phyloP scores from a whole-genome alignment of 2,113 vertebrate species.

The Callocephalon fimbriatum region DNA sequence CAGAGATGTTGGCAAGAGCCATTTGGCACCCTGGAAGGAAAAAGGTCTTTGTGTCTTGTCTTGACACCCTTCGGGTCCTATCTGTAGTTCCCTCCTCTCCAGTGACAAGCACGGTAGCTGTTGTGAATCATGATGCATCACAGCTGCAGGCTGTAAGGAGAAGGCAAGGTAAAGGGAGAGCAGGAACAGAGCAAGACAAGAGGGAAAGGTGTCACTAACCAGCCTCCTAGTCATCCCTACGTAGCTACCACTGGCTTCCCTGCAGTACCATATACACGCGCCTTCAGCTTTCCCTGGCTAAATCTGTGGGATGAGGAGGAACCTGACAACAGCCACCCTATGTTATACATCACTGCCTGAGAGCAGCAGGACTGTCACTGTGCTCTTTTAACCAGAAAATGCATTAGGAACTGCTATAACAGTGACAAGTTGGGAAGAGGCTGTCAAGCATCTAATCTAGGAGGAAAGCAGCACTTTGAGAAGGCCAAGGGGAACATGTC shows the following conservation, averaged over 20 bases:
- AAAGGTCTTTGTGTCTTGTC: background rate
- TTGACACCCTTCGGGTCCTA: background rate
- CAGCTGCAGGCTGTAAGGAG: background rate
- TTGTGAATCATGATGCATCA: conserved; percentile 35
- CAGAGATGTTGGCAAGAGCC: background rate
- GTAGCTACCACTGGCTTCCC: background rate
- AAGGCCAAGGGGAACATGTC: background rate
- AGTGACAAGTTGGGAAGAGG: background rate
- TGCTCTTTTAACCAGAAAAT: background rate
- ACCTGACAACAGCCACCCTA: background rate
- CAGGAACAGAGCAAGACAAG: background rate
- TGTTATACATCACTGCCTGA: background rate
- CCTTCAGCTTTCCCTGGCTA: background rate
- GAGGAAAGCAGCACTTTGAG: background rate
- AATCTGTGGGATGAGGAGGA: background rate
- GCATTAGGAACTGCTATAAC: background rate
- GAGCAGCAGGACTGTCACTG: background rate
- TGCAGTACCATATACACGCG: background rate
- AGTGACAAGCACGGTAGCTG: background rate
- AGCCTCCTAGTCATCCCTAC: background rate
- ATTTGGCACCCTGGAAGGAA: background rate
- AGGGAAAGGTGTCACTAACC: background rate
- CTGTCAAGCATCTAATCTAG: background rate
- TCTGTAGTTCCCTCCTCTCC: background rate
- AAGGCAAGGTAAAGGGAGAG: background rate